These are phyloP conservation scores for Ormyrus pomaceus DNA, from an alignment of 2,888 invertebrate species.

Conservation along the genomic window DNA sequence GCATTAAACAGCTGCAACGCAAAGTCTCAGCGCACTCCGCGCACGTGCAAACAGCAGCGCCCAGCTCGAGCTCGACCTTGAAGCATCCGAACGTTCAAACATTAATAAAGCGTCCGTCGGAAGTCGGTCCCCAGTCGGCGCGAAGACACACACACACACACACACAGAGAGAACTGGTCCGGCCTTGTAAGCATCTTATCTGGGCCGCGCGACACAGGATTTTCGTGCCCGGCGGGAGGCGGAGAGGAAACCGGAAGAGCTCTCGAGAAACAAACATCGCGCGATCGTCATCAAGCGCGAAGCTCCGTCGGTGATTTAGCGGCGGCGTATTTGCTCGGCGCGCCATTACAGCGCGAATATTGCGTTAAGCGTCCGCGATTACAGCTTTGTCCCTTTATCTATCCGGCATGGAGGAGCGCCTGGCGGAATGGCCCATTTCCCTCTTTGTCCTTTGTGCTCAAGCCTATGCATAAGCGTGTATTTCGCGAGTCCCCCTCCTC, in stretches of 20 bases:
- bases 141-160: not conserved
- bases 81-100: constrained; percentile 35
- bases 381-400: not conserved
- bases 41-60: not conserved
- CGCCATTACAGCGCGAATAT: constrained; percentile 41
- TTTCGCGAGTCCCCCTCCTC: constrained; percentile 15
- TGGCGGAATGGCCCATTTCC: constrained; percentile 37
- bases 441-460: constrained; percentile 44
- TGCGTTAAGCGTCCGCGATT: constrained; percentile 29
- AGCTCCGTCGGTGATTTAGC: constrained; percentile 33
- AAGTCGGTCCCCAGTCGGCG: not conserved
- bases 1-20: too few species aligned
- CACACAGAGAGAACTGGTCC: too few species aligned
- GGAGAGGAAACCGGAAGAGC: constrained; percentile 44
- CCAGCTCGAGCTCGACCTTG: not conserved
- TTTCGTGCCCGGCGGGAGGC: constrained; percentile 15
- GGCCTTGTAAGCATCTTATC: constrained; percentile 9
- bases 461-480: constrained; percentile 7
- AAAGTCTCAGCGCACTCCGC: not conserved
- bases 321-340: constrained; percentile 37
- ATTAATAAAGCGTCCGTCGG: constrained; percentile 24
- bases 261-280: constrained; percentile 18
- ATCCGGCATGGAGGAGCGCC: too few species aligned
- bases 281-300: not conserved
- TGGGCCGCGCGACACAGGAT: not conserved